Evolutionary conservation across 1,140 invertebrate genomes (phyloP).

Genomic region (Zelostemma sp.): DNA sequence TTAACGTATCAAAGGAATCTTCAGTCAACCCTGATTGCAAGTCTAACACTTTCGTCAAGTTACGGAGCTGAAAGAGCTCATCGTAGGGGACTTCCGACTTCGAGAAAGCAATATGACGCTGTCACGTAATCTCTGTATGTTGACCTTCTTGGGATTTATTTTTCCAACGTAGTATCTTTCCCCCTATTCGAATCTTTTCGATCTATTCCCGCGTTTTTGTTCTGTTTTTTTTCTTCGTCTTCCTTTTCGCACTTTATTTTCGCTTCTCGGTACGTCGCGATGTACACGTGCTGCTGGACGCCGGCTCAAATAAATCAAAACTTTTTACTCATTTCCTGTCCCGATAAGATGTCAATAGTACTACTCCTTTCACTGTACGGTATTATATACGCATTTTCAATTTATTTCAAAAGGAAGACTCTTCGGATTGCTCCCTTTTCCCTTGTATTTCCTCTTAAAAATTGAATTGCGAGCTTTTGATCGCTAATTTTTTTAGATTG

Average conservation of each 20-base stretch:
- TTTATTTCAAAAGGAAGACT: conserved; percentile 14
- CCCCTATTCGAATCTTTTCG: neutral
- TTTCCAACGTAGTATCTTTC: conserved; percentile 1
- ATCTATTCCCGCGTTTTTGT: conserved; percentile 2
- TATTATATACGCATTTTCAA: conserved; percentile 39
- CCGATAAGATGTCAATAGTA: conserved; percentile 54
- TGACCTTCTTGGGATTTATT: conserved; percentile 19
- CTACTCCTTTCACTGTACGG: conserved; percentile 42
- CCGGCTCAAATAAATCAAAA: conserved; percentile 53
- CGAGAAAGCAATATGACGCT: conserved; percentile 16
- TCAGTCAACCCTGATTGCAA: too few relatives aligned
- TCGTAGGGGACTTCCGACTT: conserved; percentile 18
- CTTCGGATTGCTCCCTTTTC: conserved; percentile 12
- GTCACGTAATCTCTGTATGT: neutral
- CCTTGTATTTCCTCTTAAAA: conserved; percentile 11
- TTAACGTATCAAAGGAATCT: neutral
- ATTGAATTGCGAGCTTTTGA: neutral
- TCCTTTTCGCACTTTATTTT: conserved; percentile 24
- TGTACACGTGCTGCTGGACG: conserved; percentile 33
- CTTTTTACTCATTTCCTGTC: conserved; percentile 42
- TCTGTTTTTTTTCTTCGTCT: conserved; percentile 23
- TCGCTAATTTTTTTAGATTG: neutral
- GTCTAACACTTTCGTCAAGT: neutral
- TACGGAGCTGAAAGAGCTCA: neutral
- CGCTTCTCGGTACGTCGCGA: conserved; percentile 4